These are phyloP conservation scores for Ceratotherium simum DNA, from an alignment of 2,113 vertebrate species.

Conservation along the genomic window DNA sequence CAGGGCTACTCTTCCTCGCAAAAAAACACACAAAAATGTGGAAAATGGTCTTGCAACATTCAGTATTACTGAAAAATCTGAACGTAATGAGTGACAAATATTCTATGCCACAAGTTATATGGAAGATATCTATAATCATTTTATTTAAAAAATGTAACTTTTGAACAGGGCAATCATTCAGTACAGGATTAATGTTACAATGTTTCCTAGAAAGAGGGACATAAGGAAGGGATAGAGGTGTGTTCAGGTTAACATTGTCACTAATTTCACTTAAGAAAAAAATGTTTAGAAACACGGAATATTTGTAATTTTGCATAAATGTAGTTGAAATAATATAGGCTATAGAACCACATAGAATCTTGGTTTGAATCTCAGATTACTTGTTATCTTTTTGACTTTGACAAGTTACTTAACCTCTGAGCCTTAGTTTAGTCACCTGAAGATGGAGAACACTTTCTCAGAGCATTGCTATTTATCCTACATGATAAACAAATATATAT, in stretches of 20 bases:
- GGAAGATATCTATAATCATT: background rate
- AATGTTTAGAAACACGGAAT: background rate
- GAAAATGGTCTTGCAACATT: background rate
- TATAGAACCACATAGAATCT: background rate
- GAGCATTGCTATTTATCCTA: background rate
- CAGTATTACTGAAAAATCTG: background rate
- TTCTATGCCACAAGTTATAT: background rate
- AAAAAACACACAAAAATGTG: background rate
- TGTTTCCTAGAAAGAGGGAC: background rate
- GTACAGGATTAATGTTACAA: background rate
- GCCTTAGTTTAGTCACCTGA: background rate
- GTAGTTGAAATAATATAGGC: background rate
- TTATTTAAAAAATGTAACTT: background rate
- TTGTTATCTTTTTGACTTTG: background rate
- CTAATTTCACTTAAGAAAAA: background rate
- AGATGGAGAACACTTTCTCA: background rate
- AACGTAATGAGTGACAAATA: background rate
- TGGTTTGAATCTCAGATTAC: background rate
- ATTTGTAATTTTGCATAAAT: background rate
- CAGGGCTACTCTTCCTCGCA: too few relatives aligned
- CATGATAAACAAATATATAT: background rate
- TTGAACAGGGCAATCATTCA: background rate
- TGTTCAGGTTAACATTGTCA: background rate
- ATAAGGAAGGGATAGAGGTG: background rate
- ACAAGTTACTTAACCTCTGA: constrained; percentile 6